A percentile compares a stretch with the other conserved stretches of the same genome.
Evolutionary conservation across 2,888 invertebrate genomes (phyloP).

Genomic region (Strigamia crassipes): DNA sequence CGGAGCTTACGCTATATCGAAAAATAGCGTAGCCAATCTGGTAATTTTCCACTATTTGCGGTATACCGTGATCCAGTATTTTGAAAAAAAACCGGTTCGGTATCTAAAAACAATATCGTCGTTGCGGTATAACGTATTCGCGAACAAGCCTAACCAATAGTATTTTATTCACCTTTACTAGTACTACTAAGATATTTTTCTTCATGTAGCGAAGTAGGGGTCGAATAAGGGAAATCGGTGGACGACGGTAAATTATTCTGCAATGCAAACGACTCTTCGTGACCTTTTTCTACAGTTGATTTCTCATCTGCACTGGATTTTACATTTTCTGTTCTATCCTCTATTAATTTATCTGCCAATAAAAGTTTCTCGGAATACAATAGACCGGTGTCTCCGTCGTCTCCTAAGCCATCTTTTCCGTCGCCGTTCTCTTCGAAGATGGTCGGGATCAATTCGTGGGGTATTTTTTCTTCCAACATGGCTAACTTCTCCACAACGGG

Average conservation of each 20-base stretch:
- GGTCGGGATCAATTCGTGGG: neutral
- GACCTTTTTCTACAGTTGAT: conserved; percentile 5
- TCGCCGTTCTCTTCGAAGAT: neutral
- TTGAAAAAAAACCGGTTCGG: too few species aligned
- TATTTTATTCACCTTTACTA: too few species aligned
- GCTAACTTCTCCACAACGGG: neutral
- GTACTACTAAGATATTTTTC: neutral
- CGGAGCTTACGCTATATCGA: too few species aligned
- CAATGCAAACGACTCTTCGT: neutral
- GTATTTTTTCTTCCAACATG: neutral
- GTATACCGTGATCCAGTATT: too few species aligned
- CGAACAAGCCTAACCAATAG: too few species aligned
- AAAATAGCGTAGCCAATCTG: too few species aligned
- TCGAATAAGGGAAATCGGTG: neutral
- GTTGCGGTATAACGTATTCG: too few species aligned
- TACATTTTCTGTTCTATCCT: neutral
- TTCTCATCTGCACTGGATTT: conserved; percentile 36
- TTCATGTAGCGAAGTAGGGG: neutral
- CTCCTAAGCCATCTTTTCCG: neutral
- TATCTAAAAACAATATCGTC: too few species aligned
- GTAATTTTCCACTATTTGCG: too few species aligned
- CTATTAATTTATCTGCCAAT: neutral
- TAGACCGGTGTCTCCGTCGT: neutral
- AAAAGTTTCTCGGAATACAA: neutral
- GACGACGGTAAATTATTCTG: neutral